Conservation (phyloP, 64 coral and sea anemone species). For the Montipora cactus region DNA sequence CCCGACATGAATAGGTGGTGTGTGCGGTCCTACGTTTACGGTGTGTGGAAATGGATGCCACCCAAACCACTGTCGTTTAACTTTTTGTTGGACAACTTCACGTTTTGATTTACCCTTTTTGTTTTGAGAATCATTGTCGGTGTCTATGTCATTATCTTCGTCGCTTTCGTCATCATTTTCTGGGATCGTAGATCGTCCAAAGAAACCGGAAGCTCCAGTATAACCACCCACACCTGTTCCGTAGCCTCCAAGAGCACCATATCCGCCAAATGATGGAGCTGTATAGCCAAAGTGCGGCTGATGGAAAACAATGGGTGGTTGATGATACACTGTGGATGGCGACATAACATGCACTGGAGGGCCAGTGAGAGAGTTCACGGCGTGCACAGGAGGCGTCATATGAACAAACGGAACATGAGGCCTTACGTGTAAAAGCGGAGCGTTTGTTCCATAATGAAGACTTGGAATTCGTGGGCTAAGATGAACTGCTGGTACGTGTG, state of each 20-base stretch:
- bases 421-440: conserved; percentile 93
- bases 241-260: conserved; percentile 51
- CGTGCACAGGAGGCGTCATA: conserved; percentile 92
- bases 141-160: conserved; percentile 50
- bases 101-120: conserved; percentile 61
- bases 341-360: conserved; percentile 98
- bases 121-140: neutral
- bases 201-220: conserved; percentile 2
- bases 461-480: conserved; percentile 93
- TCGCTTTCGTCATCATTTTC: conserved; percentile 49
- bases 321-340: conserved; percentile 97
- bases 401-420: conserved; percentile 97
- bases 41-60: conserved; percentile 98
- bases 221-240: conserved; percentile 42
- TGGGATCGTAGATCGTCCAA: conserved; percentile 75
- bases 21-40: conserved; percentile 98
- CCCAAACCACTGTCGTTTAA: conserved; percentile 90
- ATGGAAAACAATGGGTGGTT: conserved; percentile 94
- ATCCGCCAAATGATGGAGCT: conserved; percentile 10
- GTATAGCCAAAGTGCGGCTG: conserved; percentile 91
- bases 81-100: conserved; percentile 41
- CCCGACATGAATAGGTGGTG: conserved; percentile 97
- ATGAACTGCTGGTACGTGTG: conserved; percentile 96
- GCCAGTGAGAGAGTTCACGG: conserved; percentile 85
- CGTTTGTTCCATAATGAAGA: conserved; percentile 97